Conservation (phyloP, 2,113 vertebrate species). For the Panurus biarmicus region DNA sequence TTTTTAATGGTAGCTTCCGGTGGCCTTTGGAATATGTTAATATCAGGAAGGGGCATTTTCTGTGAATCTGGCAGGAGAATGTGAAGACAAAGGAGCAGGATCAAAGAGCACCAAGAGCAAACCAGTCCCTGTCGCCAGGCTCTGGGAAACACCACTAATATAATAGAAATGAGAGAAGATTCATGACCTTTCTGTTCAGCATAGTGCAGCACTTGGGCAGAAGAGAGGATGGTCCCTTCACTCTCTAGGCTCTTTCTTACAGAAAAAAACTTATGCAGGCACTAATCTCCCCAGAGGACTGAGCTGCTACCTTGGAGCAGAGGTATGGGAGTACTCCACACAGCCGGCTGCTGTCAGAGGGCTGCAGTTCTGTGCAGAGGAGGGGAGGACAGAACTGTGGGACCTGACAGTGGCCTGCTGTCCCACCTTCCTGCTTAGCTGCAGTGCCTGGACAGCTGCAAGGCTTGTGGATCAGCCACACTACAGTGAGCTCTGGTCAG, state of each 20-base stretch:
- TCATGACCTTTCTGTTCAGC: not conserved
- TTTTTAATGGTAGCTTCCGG: not conserved
- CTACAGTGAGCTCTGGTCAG: not conserved
- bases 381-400: not conserved
- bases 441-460: not conserved
- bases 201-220: not conserved
- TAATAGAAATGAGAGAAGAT: not conserved
- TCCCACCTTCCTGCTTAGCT: not conserved
- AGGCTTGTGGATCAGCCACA: not conserved
- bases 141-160: not conserved
- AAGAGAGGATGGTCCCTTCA: not conserved
- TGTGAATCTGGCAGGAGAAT: not conserved
- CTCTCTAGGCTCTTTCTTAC: not conserved
- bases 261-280: not conserved
- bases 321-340: not conserved
- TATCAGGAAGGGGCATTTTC: not conserved
- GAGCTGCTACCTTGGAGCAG: not conserved
- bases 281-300: not conserved
- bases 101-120: not conserved
- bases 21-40: not conserved
- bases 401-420: not conserved
- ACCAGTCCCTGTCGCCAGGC: not conserved
- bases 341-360: not conserved
- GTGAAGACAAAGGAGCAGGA: not conserved
- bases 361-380: not conserved